These are phyloP conservation scores for Leptosomus discolor DNA, from an alignment of 2,113 vertebrate genomes.

Conservation along the genomic window DNA sequence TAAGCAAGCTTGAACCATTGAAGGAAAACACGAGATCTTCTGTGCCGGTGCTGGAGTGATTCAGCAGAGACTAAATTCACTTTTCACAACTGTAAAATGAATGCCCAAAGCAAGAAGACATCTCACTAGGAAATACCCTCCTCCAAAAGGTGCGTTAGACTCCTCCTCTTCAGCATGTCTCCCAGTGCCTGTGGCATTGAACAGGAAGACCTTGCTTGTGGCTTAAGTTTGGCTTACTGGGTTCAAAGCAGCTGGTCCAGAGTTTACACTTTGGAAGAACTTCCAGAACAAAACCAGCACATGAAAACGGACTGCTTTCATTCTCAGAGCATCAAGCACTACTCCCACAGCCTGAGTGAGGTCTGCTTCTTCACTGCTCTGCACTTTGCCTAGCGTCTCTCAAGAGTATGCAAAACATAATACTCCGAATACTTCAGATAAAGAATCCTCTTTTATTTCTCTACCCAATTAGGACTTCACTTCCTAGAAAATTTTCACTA, in stretches of 20 bases:
- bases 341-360: neutral
- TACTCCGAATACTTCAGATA: slow-evolving; percentile 23
- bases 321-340: neutral
- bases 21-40: neutral
- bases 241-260: neutral
- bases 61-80: neutral
- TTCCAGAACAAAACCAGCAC: neutral
- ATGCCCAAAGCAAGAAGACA: neutral
- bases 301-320: neutral
- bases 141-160: neutral
- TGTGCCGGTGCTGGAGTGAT: neutral
- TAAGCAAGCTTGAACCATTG: neutral
- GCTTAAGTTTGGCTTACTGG: neutral
- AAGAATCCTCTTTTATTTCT: slow-evolving; percentile 53
- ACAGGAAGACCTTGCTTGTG: neutral
- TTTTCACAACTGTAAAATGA: neutral
- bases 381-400: neutral
- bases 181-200: neutral
- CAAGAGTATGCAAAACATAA: slow-evolving; percentile 26
- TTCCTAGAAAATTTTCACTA: slow-evolving; percentile 33
- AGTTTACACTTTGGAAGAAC: neutral
- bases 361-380: neutral
- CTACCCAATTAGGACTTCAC: slow-evolving; percentile 44
- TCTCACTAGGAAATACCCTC: neutral
- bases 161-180: neutral